These are phyloP conservation scores for Ciconia boyciana DNA, from an alignment of 2,113 vertebrate genomes.

Conservation along the genomic window DNA sequence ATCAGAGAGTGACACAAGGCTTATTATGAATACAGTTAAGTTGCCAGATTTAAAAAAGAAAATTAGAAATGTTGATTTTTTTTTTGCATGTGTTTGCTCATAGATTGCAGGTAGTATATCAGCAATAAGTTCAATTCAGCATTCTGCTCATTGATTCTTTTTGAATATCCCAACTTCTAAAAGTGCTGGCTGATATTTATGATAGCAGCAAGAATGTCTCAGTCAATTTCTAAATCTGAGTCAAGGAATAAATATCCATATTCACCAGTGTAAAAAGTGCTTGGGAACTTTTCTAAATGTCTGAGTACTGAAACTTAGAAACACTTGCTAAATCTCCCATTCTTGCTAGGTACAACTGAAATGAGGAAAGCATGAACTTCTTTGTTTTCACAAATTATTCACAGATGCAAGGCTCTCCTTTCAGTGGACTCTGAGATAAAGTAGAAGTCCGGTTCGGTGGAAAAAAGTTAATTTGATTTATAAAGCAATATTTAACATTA, in stretches of 20 bases:
- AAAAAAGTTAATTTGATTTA: neutral
- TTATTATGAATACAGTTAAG: neutral
- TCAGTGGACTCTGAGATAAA: neutral
- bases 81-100: neutral
- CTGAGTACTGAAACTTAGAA: neutral
- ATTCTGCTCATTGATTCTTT: neutral
- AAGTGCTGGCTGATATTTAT: neutral
- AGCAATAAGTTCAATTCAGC: neutral
- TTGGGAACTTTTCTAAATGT: neutral
- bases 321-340: neutral
- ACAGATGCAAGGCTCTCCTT: neutral
- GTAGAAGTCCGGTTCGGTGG: neutral
- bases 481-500: neutral
- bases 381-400: neutral
- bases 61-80: neutral
- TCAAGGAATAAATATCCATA: neutral
- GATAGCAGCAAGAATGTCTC: neutral
- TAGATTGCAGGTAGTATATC: neutral
- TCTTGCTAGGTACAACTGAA: neutral
- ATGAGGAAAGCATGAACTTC: neutral
- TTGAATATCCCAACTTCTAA: neutral
- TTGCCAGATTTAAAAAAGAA: neutral
- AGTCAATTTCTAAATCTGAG: neutral
- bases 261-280: neutral
- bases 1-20: neutral